These are phyloP conservation scores for Macrophya annulata DNA, from an alignment of 2,888 invertebrate species.

Conservation along the genomic window DNA sequence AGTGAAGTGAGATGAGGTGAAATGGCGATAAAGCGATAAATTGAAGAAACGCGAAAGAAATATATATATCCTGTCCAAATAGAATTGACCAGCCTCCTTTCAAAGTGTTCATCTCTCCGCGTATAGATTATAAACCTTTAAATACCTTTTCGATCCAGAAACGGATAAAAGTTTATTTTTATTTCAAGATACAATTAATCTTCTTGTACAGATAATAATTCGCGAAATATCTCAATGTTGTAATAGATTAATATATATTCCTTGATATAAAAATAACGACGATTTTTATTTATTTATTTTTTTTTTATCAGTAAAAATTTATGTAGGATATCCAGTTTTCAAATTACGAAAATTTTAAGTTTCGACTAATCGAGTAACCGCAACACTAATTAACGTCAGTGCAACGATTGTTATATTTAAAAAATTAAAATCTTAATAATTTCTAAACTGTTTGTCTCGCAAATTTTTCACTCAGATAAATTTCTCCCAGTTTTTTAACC, in stretches of 20 bases:
- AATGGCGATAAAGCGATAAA: constrained; percentile 13
- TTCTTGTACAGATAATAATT: not conserved
- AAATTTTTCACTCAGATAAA: not conserved
- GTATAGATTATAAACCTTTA: not conserved
- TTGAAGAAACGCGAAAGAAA: not conserved
- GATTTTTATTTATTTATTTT: not conserved
- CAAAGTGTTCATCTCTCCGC: not conserved
- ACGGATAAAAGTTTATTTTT: no score
- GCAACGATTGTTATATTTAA: not conserved
- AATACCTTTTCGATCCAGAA: not conserved
- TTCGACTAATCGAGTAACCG: not conserved
- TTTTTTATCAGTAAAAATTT: not conserved
- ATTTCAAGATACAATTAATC: no score
- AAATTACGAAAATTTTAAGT: not conserved
- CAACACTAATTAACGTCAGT: not conserved
- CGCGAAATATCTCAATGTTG: not conserved
- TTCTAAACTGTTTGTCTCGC: not conserved
- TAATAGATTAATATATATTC: not conserved
- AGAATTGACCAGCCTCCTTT: not conserved
- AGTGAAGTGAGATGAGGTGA: not conserved
- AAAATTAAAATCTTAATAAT: not conserved
- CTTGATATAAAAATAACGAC: not conserved
- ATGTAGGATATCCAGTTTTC: not conserved
- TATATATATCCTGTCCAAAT: not conserved
- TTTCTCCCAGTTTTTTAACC: not conserved